These are phyloP conservation scores for Eupithecia inturbata DNA, from an alignment of 2,888 invertebrate species.

Conservation along the genomic window DNA sequence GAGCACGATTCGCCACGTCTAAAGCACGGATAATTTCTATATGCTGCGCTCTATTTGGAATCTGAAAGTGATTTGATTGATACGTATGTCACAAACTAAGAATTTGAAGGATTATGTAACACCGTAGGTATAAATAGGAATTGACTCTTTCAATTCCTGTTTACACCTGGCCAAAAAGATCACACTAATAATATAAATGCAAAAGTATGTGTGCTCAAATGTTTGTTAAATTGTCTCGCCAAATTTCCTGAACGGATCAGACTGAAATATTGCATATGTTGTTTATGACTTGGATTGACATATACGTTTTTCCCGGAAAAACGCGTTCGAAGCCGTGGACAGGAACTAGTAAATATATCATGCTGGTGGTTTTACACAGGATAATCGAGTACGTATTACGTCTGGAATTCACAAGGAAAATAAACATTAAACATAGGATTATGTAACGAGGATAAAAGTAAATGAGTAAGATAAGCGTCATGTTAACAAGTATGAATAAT, in stretches of 20 bases:
- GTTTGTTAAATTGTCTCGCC: background rate
- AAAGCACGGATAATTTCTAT: background rate
- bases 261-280: too few species aligned
- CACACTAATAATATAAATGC: too few species aligned
- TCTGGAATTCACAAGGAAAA: background rate
- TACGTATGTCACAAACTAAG: background rate
- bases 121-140: background rate
- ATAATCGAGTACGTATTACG: background rate
- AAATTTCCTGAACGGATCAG: background rate
- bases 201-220: too few species aligned
- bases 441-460: background rate
- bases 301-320: background rate
- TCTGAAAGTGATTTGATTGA: slow-evolving; percentile 19
- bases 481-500: background rate
- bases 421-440: background rate
- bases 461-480: background rate
- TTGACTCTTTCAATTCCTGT: too few species aligned
- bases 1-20: slow-evolving; percentile 10
- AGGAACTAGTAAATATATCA: background rate
- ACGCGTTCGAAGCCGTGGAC: background rate
- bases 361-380: background rate
- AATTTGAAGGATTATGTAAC: background rate
- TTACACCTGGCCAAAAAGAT: too few species aligned
- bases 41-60: background rate
- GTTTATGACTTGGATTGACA: too few species aligned